Evolutionary conservation across 2,888 invertebrate species (phyloP).

Genomic region (Apoda limacodes): DNA sequence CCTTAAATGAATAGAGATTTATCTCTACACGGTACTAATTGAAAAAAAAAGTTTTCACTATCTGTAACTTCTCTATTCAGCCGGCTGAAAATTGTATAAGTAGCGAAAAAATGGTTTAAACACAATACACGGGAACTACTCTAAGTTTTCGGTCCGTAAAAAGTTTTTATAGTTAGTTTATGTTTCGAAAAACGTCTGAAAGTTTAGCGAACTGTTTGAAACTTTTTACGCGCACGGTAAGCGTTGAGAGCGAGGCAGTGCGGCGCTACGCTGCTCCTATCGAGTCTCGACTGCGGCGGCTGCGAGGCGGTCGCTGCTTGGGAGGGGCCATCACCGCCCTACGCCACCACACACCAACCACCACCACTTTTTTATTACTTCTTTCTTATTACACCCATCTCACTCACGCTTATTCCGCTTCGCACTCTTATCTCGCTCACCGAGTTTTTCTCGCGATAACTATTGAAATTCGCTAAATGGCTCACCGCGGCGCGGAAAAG

Average conservation of each 20-base stretch:
- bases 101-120: too few species aligned
- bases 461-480: slow-evolving; percentile 70
- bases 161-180: too few species aligned
- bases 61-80: too few species aligned
- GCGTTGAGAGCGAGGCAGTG: slow-evolving; percentile 48
- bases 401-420: slow-evolving; percentile 40
- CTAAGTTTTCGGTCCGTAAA: too few species aligned
- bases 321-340: slow-evolving; percentile 67
- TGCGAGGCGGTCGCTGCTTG: slow-evolving; percentile 48
- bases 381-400: slow-evolving; percentile 60
- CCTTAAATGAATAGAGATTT: background rate
- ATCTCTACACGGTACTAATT: too few species aligned
- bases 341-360: slow-evolving; percentile 63
- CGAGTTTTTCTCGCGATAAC: slow-evolving; percentile 69
- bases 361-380: slow-evolving; percentile 66
- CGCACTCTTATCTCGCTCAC: slow-evolving; percentile 44
- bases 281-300: slow-evolving; percentile 63
- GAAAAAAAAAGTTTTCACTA: too few species aligned
- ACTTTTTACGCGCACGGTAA: slow-evolving; percentile 58
- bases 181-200: slow-evolving; percentile 35
- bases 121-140: too few species aligned
- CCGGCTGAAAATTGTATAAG: too few species aligned
- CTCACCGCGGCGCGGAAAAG: slow-evolving; percentile 67
- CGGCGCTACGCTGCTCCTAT: slow-evolving; percentile 55
- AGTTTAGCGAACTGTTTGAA: slow-evolving; percentile 48